Evolutionary conservation across 2,888 invertebrate species (phyloP), one percentile per base, ranked within the genome.

Genomic region (Miltochrista miniata): DNA sequence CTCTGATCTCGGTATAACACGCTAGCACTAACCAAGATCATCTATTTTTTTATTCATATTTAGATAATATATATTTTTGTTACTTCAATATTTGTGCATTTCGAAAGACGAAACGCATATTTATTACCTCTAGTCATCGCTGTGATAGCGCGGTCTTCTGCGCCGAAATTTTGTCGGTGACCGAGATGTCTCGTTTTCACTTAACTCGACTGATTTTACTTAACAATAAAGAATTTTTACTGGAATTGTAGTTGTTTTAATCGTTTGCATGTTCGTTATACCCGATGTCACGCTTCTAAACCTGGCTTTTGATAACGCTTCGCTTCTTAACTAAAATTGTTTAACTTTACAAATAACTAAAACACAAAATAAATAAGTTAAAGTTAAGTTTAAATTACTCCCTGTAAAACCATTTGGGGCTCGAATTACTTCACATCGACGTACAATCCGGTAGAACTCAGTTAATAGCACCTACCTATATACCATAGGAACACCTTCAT

Each of bases 1-100:
- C 87, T 85, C 83, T 88, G 88, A 89, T 88, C 89, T 90, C 89
- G 90, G 90, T 91, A 89, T 90, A 89, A 90, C 88, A 82, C 78
- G 77, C 82, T 84, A 83, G 76, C 73, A 87, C 84, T 89, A 89
- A 89, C 87, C 79, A 72, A 85, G 79, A 81, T 84, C 83, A 80
- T 85, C 73, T 87, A 87, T 85, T 87, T 87, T 84, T 85, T 74
- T 79, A 80, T 68, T 66, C 69, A 48, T 53, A 77, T 79, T 81
- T 59, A 76, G 68, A 74, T 31, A 7, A 31, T 31, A 69, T 67
- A 69, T 74, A 74, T 77, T 84, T 85, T 86, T 85, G 73, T 76
- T 80, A 83, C 56, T 51, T 24, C 5, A 24, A 64, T 62, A 74
- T 78, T 76, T 73, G 72, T 76, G 76, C 78, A 60, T 72, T 76